Evolutionary conservation across 2,888 invertebrate species (phyloP).

Genomic region (Agonum fuliginosum): DNA sequence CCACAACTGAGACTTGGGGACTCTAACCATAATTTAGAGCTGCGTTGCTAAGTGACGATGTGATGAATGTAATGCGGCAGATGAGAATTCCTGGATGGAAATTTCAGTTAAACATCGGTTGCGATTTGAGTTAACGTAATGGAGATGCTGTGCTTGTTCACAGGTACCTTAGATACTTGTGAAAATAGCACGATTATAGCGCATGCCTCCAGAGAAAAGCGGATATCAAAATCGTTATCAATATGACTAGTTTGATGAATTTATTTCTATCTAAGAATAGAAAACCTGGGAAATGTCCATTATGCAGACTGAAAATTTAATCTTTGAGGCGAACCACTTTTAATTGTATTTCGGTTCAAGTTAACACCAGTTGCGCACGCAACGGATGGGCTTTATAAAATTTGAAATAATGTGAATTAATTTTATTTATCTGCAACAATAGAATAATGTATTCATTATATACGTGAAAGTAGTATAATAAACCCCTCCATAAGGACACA

Average conservation of each 20-base stretch:
- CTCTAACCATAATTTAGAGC: background rate
- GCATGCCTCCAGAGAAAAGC: background rate
- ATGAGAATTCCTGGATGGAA: background rate
- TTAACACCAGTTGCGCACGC: too few species aligned
- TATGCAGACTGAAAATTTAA: background rate
- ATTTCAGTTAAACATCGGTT: slow-evolving; percentile 8
- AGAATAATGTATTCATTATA: too few species aligned
- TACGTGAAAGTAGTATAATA: too few species aligned
- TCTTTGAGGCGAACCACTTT: too few species aligned
- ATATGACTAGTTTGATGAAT: too few species aligned
- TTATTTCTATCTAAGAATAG: too few species aligned
- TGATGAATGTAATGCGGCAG: slow-evolving; percentile 14
- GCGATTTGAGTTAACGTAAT: background rate
- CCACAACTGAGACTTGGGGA: background rate
- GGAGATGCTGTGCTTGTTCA: background rate
- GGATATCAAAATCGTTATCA: too few species aligned
- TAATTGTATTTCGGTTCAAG: too few species aligned
- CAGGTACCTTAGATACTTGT: background rate
- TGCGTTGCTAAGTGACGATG: slow-evolving; percentile 7
- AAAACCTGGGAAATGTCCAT: background rate
- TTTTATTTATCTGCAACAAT: too few species aligned
- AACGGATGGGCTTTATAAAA: too few species aligned
- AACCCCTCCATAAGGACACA: too few species aligned
- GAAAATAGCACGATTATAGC: background rate
- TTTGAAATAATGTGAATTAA: too few species aligned